Conservation (phyloP, 2,888 invertebrate genomes). For the Euproctis similis region DNA sequence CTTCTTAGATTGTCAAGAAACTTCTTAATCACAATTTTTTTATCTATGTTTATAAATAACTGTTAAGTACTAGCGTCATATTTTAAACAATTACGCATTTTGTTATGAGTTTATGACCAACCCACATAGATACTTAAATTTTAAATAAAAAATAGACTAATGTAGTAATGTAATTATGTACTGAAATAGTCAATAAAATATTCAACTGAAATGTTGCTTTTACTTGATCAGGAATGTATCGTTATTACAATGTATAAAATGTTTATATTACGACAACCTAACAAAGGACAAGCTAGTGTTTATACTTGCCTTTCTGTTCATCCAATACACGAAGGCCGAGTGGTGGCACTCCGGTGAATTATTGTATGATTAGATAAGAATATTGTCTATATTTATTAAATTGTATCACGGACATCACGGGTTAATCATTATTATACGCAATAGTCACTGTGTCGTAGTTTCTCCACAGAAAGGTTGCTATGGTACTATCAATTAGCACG, state of each 20-base stretch:
- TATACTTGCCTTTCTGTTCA: slow-evolving; percentile 72
- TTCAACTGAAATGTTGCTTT: too few species aligned
- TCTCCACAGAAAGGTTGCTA: slow-evolving; percentile 55
- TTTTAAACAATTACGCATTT: too few species aligned
- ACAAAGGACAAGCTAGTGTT: slow-evolving; percentile 41
- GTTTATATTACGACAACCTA: slow-evolving; percentile 37
- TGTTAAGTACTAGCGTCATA: too few species aligned
- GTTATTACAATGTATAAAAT: slow-evolving; percentile 44
- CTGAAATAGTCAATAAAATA: too few species aligned
- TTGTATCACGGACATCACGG: slow-evolving; percentile 58
- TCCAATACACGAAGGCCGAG: slow-evolving; percentile 65
- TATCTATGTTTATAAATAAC: too few species aligned
- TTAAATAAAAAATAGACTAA: too few species aligned
- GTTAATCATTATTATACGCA: slow-evolving; percentile 46
- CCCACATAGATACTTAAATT: too few species aligned
- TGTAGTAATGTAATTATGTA: too few species aligned
- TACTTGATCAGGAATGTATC: too few species aligned
- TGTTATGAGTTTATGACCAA: too few species aligned
- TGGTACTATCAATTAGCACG: slow-evolving; percentile 45
- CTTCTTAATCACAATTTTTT: too few species aligned
- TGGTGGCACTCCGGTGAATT: slow-evolving; percentile 51
- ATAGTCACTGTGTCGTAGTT: slow-evolving; percentile 62
- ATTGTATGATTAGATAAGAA: slow-evolving; percentile 35
- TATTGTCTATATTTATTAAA: slow-evolving; percentile 35
- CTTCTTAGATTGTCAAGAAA: too few species aligned